These are phyloP conservation scores for Hypsopygia costalis DNA, from an alignment of 2,888 invertebrate species.

Conservation along the genomic window DNA sequence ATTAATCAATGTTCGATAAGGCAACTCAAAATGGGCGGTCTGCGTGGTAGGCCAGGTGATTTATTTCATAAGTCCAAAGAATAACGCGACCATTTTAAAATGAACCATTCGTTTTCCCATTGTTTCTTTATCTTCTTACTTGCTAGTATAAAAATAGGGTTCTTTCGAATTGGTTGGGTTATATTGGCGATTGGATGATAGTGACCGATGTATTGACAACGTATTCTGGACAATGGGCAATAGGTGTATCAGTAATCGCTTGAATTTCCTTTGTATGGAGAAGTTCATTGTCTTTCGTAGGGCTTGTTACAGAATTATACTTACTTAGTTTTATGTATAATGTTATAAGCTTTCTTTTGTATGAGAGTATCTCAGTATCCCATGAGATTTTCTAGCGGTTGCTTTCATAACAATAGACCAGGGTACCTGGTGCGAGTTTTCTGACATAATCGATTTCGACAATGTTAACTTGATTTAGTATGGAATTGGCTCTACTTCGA, in stretches of 20 bases:
- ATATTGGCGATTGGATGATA: conserved; percentile 56
- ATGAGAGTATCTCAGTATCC: no score
- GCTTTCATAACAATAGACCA: no score
- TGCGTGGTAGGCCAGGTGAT: conserved; percentile 56
- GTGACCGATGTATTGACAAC: conserved; percentile 44
- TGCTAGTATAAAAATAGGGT: conserved; percentile 15
- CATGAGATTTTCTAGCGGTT: no score
- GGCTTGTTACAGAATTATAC: no score
- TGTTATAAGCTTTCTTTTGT: no score
- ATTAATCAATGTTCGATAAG: conserved; percentile 75
- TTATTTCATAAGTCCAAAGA: conserved; percentile 58
- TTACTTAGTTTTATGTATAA: no score
- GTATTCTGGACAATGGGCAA: conserved; percentile 51
- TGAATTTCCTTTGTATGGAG: conserved; percentile 22
- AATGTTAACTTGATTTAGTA: no score
- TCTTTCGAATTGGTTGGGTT: conserved; percentile 29
- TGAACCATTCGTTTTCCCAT: conserved; percentile 17
- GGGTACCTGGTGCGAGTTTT: no score
- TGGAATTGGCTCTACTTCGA: no score
- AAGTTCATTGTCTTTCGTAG: conserved; percentile 1
- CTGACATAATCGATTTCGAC: no score
- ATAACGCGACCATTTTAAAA: conserved; percentile 28
- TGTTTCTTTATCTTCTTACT: conserved; percentile 1
- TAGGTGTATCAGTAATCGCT: conserved; percentile 43
- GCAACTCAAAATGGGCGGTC: conserved; percentile 66